phyloP scores from a whole-genome alignment of 2,888 invertebrate genomes.

The Amblyjoppa proteus region DNA sequence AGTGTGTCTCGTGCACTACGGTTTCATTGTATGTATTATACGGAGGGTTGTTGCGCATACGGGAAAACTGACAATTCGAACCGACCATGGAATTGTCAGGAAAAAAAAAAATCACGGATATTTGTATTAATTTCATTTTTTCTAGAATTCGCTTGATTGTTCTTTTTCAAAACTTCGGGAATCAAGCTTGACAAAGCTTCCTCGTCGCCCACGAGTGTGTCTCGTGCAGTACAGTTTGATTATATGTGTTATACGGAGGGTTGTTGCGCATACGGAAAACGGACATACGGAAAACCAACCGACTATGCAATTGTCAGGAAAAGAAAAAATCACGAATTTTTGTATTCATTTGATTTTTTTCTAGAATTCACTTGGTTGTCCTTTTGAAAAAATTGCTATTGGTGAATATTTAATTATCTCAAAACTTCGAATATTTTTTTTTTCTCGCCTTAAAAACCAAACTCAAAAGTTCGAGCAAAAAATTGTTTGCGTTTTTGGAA shows the following conservation, averaged over 20 bases:
- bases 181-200: constrained; percentile 8
- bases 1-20: neutral
- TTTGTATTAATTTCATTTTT: too few relatives aligned
- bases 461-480: too few relatives aligned
- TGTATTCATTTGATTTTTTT: too few relatives aligned
- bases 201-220: neutral
- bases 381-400: neutral
- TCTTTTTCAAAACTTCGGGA: neutral
- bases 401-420: neutral
- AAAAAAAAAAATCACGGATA: too few relatives aligned
- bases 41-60: neutral
- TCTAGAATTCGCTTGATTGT: too few relatives aligned
- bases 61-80: neutral
- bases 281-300: too few relatives aligned
- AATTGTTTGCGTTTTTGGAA: neutral
- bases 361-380: too few relatives aligned
- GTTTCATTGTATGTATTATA: constrained; percentile 1
- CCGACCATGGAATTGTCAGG: neutral
- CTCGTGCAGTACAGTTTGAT: neutral
- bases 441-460: neutral
- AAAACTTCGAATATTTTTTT: neutral
- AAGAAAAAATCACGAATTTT: too few relatives aligned
- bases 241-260: neutral
- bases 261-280: neutral
- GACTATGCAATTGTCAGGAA: neutral